Evolutionary conservation across 2,113 vertebrate genomes (phyloP).

Genomic region (Pluvianellus socialis): DNA sequence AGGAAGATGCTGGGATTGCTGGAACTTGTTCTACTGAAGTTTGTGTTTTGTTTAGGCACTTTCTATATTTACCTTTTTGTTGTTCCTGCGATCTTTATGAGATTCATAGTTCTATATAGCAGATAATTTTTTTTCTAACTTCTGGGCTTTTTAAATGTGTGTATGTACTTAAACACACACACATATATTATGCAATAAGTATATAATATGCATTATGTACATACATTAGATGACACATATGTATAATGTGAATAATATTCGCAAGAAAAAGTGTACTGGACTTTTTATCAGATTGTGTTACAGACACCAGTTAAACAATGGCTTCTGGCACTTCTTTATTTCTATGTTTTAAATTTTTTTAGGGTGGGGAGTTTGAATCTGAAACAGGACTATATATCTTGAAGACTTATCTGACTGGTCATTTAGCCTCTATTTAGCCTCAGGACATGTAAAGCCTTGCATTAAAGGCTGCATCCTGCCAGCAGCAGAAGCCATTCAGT

Average conservation of each 20-base stretch:
- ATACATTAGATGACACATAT: background rate
- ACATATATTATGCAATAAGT: background rate
- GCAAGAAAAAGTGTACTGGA: background rate
- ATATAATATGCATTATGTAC: background rate
- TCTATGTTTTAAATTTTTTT: background rate
- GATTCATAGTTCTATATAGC: background rate
- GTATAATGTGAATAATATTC: background rate
- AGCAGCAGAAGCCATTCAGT: background rate
- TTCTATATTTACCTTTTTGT: background rate
- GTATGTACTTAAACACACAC: background rate
- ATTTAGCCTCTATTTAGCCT: background rate
- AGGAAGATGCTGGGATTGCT: background rate
- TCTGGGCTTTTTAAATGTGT: background rate
- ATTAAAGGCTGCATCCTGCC: background rate
- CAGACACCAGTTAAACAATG: background rate
- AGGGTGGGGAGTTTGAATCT: rapidly evolving
- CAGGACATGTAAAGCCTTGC: background rate
- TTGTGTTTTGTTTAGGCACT: background rate
- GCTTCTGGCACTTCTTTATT: background rate
- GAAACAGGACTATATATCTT: background rate
- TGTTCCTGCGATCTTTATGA: background rate
- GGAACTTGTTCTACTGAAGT: background rate
- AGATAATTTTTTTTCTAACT: background rate
- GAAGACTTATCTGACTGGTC: background rate
- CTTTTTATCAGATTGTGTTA: background rate